Conservation (phyloP, 2,113 vertebrate genomes). For the Mastomys natalensis region DNA sequence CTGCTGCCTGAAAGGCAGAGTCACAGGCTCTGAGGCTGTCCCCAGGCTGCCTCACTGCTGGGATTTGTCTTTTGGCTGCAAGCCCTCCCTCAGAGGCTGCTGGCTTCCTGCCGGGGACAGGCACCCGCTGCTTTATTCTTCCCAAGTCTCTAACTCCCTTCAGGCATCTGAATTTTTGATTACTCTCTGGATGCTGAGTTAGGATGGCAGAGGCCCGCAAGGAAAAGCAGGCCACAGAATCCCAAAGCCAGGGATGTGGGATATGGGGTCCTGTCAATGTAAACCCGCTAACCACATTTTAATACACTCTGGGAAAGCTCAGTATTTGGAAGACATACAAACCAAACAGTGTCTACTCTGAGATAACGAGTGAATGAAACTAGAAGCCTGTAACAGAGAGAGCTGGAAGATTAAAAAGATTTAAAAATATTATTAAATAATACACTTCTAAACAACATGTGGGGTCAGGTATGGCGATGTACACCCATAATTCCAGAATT, state of each 20-base stretch:
- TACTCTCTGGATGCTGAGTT: not conserved
- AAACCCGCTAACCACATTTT: not conserved
- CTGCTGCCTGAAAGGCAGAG: slow-evolving; percentile 72
- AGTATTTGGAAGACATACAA: not conserved
- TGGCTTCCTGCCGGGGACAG: not conserved
- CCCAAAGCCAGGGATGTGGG: not conserved
- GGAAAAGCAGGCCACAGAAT: not conserved
- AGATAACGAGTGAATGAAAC: not conserved
- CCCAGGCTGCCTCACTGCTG: not conserved
- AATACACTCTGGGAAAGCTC: not conserved
- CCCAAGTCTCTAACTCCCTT: not conserved
- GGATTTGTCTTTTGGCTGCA: not conserved
- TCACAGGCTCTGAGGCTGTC: slow-evolving; percentile 18
- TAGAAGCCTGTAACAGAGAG: not conserved
- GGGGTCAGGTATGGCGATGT: not conserved
- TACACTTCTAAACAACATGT: not conserved
- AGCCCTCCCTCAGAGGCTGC: not conserved
- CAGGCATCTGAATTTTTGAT: not conserved
- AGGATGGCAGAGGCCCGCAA: not conserved
- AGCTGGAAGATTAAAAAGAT: not conserved
- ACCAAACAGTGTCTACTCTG: not conserved
- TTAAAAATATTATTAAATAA: not conserved
- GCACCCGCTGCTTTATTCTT: slow-evolving; percentile 21
- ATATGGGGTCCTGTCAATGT: not conserved
- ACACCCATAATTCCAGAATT: not conserved